Conservation (phyloP, 2,797 vertebrate species). For the Poeciliopsis presidionis region DNA sequence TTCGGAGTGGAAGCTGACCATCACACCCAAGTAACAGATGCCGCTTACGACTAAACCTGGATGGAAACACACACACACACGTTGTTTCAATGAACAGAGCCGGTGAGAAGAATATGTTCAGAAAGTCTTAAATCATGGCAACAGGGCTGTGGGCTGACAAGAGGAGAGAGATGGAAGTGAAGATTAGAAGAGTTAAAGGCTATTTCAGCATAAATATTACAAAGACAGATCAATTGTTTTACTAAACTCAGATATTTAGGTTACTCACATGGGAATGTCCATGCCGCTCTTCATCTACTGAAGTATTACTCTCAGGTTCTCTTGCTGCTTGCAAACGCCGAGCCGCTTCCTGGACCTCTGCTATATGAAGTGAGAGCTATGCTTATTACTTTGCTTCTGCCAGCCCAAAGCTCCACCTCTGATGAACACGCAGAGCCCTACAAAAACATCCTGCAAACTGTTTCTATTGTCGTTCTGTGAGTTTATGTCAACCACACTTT, state of each 20-base stretch:
- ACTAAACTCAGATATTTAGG: not conserved
- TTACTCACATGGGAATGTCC: conserved; percentile 57
- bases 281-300: conserved; percentile 20
- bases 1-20: conserved; percentile 4
- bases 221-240: not conserved
- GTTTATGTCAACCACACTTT: not conserved
- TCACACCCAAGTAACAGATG: not conserved
- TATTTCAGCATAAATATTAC: not conserved
- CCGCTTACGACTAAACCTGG: conserved; percentile 50
- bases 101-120: not conserved
- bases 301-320: not conserved
- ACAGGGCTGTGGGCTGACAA: not conserved
- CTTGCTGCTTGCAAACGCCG: no score
- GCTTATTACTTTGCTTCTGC: not conserved
- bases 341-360: conserved; percentile 4
- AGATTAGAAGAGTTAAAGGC: not conserved
- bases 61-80: conserved; percentile 8
- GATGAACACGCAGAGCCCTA: not conserved
- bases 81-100: not conserved
- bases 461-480: not conserved
- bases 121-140: not conserved
- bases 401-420: conserved; percentile 43
- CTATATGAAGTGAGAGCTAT: not conserved
- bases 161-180: not conserved
- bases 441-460: not conserved